Base-by-base conservation (phyloP, 92 coral and sea anemone genomes). In the Epizoanthus stellaris region DNA sequence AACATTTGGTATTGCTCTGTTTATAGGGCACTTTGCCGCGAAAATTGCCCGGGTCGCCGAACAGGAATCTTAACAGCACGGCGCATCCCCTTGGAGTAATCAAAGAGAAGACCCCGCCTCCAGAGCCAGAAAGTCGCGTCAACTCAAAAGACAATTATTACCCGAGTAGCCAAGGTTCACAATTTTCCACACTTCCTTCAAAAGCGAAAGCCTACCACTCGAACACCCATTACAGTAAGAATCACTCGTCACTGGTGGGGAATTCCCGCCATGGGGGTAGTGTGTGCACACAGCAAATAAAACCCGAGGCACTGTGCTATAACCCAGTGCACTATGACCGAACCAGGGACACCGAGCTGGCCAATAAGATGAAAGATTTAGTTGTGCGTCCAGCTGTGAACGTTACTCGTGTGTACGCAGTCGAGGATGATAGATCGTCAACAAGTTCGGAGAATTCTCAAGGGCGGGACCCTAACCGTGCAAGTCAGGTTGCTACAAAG, bases 261-360 rank as follows among this genome's bases (percentile, higher is more conserved):
- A 30, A 67, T 57, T 54, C 42, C 61, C 89, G 92, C 54, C 90
- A 71, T 14, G 86, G 68, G 65, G 30, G 76, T 16, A 82, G 82
- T 1, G 80, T 80, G 20, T 97, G 99, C 84, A 84, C 97, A 11
- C 99, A 97, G 77, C 93, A 90, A 74, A 97, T 97, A 47, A 97
- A 97, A 75, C 99, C 99, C 8, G 98, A 97, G 39, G 62, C 87
- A 5, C 43, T 93, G 87, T 97, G 99, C 64, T 97, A 97, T 71
- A 97, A 85, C 53, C 99, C 99, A 23, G 92, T 82, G 15, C 99
- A 97, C 81, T 94, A 94, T 60, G 91, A 91, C 40, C 91, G 91
- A 9, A 14, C 85, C 30, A 69, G 86, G 25, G 98, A 94, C 42
- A 76, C 52, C 39, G 91, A 93, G 38, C 81, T 95, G 25, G 66